Evolutionary conservation across 1,140 invertebrate genomes (phyloP).

Genomic region (Cotesia glomerata): DNA sequence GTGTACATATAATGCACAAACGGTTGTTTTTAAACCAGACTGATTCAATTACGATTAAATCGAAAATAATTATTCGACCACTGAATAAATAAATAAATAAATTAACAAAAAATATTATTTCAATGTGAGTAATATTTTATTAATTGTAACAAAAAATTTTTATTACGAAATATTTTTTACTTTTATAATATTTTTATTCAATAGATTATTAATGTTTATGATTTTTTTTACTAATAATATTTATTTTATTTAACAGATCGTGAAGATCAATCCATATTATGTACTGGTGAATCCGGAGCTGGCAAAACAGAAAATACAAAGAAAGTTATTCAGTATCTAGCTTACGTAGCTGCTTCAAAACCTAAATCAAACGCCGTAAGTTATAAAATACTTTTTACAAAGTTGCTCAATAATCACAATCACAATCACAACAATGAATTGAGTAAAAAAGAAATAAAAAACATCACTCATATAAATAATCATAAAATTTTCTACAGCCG

Average conservation of each 20-base stretch:
- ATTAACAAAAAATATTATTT: too few species aligned
- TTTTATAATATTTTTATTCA: too few species aligned
- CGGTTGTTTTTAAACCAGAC: not conserved
- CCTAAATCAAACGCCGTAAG: slow-evolving; percentile 91
- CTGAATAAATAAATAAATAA: not conserved
- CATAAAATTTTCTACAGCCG: too few species aligned
- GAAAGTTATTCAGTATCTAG: slow-evolving; percentile 99
- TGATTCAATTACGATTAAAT: not conserved
- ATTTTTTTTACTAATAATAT: not conserved
- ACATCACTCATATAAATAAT: too few species aligned
- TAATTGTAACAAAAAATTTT: too few species aligned
- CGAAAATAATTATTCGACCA: not conserved
- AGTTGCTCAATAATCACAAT: not conserved
- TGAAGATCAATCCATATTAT: slow-evolving; percentile 99
- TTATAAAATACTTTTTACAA: slow-evolving; percentile 28
- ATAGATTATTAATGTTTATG: not conserved
- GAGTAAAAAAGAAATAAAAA: not conserved
- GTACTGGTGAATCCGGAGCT: slow-evolving; percentile 99
- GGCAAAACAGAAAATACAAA: slow-evolving; percentile 99
- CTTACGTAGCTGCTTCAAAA: slow-evolving; percentile 96
- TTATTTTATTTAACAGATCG: slow-evolving; percentile 76
- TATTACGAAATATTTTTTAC: too few species aligned
- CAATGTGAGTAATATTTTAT: too few species aligned
- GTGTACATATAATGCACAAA: not conserved
- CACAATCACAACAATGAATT: not conserved